Evolutionary conservation across 1,140 invertebrate species (phyloP).

Genomic region (Palaemon carinicauda): DNA sequence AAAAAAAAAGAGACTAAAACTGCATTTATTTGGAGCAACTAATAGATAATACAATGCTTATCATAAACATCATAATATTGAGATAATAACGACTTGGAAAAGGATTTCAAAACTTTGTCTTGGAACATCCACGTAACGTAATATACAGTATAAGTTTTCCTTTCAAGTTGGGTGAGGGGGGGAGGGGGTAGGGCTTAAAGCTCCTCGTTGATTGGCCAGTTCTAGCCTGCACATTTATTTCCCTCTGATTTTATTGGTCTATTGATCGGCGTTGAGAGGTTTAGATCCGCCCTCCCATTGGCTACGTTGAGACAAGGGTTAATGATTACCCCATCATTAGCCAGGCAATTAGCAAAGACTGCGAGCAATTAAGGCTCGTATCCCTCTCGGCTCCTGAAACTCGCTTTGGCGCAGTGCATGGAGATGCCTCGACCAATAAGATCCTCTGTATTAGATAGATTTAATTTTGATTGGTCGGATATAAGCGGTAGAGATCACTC

Average conservation of each 20-base stretch:
- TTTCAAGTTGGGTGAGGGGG: too few relatives aligned
- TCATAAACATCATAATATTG: too few relatives aligned
- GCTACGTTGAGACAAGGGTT: neutral
- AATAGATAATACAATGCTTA: too few relatives aligned
- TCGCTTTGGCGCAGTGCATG: neutral
- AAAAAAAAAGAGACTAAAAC: too few relatives aligned
- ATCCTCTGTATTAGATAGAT: neutral
- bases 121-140: too few relatives aligned
- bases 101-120: too few relatives aligned
- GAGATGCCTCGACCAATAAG: neutral
- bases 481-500: neutral
- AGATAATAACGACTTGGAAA: too few relatives aligned
- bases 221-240: too few relatives aligned
- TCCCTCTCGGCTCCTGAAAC: neutral
- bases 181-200: too few relatives aligned
- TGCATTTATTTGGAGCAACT: too few relatives aligned
- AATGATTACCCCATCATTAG: conserved; percentile 11
- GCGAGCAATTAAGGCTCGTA: neutral
- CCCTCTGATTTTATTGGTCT: neutral
- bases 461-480: neutral
- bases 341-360: conserved; percentile 15
- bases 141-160: too few relatives aligned
- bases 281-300: neutral
- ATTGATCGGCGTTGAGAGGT: neutral
- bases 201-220: too few relatives aligned